Evolutionary conservation across 2,113 vertebrate genomes (phyloP), one percentile per base, ranked within the genome.

Genomic region (Phocoena phocoena): DNA sequence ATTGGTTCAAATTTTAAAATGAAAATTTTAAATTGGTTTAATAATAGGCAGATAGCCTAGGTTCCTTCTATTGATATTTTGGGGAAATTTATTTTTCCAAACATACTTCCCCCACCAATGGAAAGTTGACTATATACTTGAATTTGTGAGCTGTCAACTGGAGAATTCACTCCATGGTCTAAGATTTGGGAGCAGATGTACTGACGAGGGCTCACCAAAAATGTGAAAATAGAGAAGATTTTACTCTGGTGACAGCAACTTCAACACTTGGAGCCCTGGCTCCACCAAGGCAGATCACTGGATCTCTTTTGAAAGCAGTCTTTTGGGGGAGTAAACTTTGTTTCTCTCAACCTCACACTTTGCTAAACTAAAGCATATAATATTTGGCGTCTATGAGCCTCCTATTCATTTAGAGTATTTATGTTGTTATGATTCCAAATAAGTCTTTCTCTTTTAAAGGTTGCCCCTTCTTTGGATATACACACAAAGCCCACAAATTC

Each of bases 201-300:
- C 0, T 63, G 20, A 62, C 8, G 20, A 62, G 1, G 1, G 4
- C 1, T 36, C 8, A 12, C 2, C 10, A 2, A 55, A 68, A 87
- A 41, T 41, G 60, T 63, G n/a, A 92, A 83, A 77, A 41, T 63
- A 28, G 10, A 10, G 28, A 71, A 28, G 8, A 44, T 15, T 83
- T 71, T 58, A 26, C n/a, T 65, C 11, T 65, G 18, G 20, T 36
- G 44, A 88, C 13, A 79, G 4, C n/a, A 55, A 7, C 6, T 53
- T 74, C 44, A 73, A 58, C 9, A 44, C 26, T 71, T 63, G 21
- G n/a, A 58, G 14, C 18, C 8, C 12, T 90, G 44, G 44, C 6
- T 68, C 15, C 71, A 13, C 44, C 17, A 10, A 41, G 41, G 15
- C 14, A 44, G 47, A 79, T n/a, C 12, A 18, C 12, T 53, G 0